These are phyloP conservation scores for Luehdorfia chinensis DNA, from an alignment of 1,140 invertebrate genomes.

Conservation along the genomic window DNA sequence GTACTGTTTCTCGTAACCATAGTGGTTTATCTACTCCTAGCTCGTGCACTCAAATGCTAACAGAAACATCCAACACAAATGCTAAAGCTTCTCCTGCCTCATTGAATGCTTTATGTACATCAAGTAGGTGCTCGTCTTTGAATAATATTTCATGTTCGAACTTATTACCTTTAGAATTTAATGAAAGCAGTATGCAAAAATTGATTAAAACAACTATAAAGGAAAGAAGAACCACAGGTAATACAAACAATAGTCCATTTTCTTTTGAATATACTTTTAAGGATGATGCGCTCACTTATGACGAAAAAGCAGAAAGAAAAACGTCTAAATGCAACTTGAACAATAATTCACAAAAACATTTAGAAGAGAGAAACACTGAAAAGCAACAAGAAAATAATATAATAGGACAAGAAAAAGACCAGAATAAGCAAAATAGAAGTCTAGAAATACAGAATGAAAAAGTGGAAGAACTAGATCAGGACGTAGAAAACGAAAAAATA, in stretches of 20 bases:
- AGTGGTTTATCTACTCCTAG: conserved; percentile 20
- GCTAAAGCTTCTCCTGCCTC: conserved; percentile 18
- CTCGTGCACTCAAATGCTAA: conserved; percentile 6
- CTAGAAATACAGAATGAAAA: conserved; percentile 20
- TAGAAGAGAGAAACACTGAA: conserved; percentile 17
- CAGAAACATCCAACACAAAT: conserved; percentile 18
- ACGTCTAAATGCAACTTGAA: conserved; percentile 10
- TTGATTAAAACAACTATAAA: conserved; percentile 21
- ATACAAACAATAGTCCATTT: conserved; percentile 13
- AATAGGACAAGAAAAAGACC: conserved; percentile 14
- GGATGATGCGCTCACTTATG: conserved; percentile 12
- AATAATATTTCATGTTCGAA: conserved; percentile 22
- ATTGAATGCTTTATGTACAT: background rate
- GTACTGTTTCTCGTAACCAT: conserved; percentile 22
- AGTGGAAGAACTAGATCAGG: conserved; percentile 15
- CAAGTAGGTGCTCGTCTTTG: conserved; percentile 20
- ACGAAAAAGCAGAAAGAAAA: conserved; percentile 19
- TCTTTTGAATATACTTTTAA: conserved; percentile 18
- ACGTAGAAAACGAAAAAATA: conserved; percentile 18
- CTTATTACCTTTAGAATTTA: conserved; percentile 17
- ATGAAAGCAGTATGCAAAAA: conserved; percentile 23
- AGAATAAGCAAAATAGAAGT: conserved; percentile 16
- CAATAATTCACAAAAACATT: conserved; percentile 20
- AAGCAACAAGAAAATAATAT: conserved; percentile 20
- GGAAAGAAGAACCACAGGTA: conserved; percentile 21